Base-by-base conservation (phyloP, 2,797 vertebrate genomes). In the Argentina silus region DNA sequence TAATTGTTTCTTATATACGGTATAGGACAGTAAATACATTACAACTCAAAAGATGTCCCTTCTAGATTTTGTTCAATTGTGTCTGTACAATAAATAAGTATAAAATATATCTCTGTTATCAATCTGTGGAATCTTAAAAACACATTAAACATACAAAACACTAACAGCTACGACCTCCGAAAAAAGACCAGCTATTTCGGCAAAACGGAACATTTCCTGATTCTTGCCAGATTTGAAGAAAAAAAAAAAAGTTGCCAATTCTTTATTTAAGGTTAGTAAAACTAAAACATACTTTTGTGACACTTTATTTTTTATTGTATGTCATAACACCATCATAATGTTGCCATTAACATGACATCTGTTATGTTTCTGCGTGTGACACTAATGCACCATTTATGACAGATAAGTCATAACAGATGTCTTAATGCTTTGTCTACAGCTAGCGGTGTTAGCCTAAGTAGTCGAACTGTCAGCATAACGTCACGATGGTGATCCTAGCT, bases 11-110 rank as follows among this genome's bases (percentile, higher is more conserved):
- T 84, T 87, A 91, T 87, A 90, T 87, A 82, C 80, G 86, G 83
- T 85, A 72, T 85, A 86, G 87, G 81, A 90, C 83, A 90, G 86
- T 36, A 83, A 86, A 88, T 85, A 90, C 87, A 85, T 87, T 87
- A 91, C 87, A 92, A 91, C 87, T 92, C 83, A 93, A 93, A 88
- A 81, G 82, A 83, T 83, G 88, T 93, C 90, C 89, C 88, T 91
- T 90, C 80, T 85, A 85, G 71, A 92, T 90, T 80, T 89, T 89
- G 89, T 90, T 90, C 77, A 81, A 87, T 92, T 90, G 91, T 89
- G 92, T 92, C 91, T 94, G 87, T 93, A 93, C 93, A 98, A 97
- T 98, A 97, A 98, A 98, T 98, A 96, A 96, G 95, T 97, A 97
- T 92, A 97, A 97, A 97, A 96, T 97, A 98, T 94, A 96, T 95